Evolutionary conservation across 1,140 invertebrate genomes (phyloP).

Genomic region (Amyelois transitella): DNA sequence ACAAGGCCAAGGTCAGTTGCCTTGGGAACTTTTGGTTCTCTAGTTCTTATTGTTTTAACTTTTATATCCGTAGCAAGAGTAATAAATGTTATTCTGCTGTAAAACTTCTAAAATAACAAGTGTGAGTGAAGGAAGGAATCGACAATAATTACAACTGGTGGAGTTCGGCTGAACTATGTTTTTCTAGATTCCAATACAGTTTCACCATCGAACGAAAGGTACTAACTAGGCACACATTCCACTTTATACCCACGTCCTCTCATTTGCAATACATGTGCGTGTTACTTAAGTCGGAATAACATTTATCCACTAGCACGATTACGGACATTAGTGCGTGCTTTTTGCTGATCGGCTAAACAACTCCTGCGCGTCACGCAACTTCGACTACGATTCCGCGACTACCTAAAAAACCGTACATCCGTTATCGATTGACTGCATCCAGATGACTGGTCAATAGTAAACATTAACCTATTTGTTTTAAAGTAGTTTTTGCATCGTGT

Average conservation of each 20-base stretch:
- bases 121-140: too few relatives aligned
- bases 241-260: not conserved
- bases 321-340: not conserved
- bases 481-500: conserved; percentile 14
- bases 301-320: not conserved
- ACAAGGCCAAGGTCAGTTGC: too few relatives aligned
- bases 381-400: conserved; percentile 21
- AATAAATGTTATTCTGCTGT: too few relatives aligned
- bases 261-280: not conserved
- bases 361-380: conserved; percentile 38
- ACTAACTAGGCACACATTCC: not conserved
- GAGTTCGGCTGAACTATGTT: not conserved
- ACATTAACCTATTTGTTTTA: conserved; percentile 23
- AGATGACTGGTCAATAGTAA: conserved; percentile 17
- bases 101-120: too few relatives aligned
- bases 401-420: conserved; percentile 35
- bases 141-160: too few relatives aligned
- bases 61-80: too few relatives aligned
- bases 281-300: not conserved
- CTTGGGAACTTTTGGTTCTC: too few relatives aligned
- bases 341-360: not conserved
- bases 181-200: not conserved
- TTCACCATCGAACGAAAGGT: not conserved
- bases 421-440: conserved; percentile 22
- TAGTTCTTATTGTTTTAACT: too few relatives aligned